Conservation (phyloP, 2,797 vertebrate species). For the Coilia nasus region DNA sequence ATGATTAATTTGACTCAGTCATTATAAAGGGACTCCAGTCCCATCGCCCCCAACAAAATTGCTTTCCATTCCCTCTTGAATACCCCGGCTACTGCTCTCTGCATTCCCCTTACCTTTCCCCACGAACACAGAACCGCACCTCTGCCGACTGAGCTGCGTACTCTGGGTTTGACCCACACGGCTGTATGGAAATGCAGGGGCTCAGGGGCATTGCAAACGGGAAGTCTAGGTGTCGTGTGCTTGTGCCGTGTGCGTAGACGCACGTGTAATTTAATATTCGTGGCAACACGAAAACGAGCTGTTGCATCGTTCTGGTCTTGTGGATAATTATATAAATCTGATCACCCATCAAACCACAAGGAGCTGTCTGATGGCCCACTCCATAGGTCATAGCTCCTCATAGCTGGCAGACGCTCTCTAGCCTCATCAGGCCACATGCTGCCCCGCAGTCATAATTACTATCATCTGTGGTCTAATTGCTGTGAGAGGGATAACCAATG, state of each 20-base stretch:
- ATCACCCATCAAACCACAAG: background rate
- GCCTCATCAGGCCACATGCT: background rate
- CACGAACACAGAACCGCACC: conserved; percentile 56
- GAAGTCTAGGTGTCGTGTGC: background rate
- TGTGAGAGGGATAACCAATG: background rate
- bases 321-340: background rate
- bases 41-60: conserved; percentile 86
- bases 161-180: conserved; percentile 37
- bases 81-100: conserved; percentile 74
- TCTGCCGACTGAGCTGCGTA: conserved; percentile 30
- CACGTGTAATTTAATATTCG: background rate
- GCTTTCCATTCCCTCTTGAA: conserved; percentile 91
- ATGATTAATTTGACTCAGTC: conserved; percentile 96
- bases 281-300: background rate
- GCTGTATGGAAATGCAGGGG: conserved; percentile 35
- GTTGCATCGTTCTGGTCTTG: background rate
- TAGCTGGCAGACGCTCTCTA: background rate
- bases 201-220: background rate
- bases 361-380: background rate
- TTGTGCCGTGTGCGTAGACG: background rate
- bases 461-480: background rate
- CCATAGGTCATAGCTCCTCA: background rate
- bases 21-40: conserved; percentile 92
- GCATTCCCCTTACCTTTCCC: conserved; percentile 31
- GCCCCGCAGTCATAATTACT: background rate